Conservation (phyloP, 1,140 invertebrate genomes). For the Scaptomyza montana region DNA sequence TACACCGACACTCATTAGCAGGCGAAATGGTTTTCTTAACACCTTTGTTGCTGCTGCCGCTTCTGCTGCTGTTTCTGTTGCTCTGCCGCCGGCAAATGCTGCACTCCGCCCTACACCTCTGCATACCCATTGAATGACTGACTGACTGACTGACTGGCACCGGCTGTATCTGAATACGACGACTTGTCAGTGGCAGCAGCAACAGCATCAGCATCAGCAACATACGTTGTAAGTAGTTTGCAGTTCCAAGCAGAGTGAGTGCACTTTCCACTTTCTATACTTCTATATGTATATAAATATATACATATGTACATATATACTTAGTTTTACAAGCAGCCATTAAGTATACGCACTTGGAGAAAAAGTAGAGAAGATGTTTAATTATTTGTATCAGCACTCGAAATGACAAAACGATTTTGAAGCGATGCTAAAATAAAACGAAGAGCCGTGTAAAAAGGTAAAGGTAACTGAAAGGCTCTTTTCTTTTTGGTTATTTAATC, state of each 20-base stretch:
- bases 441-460: too few species aligned
- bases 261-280: constrained; percentile 51
- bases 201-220: constrained; percentile 3
- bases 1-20: constrained; percentile 75
- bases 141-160: constrained; percentile 21
- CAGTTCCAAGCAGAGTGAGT: constrained; percentile 73
- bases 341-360: background rate
- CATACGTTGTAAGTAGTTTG: constrained; percentile 70
- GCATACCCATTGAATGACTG: constrained; percentile 7
- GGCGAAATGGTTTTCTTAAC: constrained; percentile 79
- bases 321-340: background rate
- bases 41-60: constrained; percentile 69
- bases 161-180: constrained; percentile 37
- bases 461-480: too few species aligned
- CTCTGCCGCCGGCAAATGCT: constrained; percentile 10
- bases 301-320: background rate
- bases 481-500: too few species aligned
- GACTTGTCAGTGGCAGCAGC: constrained; percentile 67
- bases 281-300: constrained; percentile 11
- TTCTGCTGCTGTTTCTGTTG: constrained; percentile 1
- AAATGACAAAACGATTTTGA: too few species aligned
- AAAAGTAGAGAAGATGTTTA: background rate
- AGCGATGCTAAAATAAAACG: too few species aligned
- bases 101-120: background rate
- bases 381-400: too few species aligned